Evolutionary conservation across 2,113 vertebrate species (phyloP).

Genomic region (Tyrannus savana): DNA sequence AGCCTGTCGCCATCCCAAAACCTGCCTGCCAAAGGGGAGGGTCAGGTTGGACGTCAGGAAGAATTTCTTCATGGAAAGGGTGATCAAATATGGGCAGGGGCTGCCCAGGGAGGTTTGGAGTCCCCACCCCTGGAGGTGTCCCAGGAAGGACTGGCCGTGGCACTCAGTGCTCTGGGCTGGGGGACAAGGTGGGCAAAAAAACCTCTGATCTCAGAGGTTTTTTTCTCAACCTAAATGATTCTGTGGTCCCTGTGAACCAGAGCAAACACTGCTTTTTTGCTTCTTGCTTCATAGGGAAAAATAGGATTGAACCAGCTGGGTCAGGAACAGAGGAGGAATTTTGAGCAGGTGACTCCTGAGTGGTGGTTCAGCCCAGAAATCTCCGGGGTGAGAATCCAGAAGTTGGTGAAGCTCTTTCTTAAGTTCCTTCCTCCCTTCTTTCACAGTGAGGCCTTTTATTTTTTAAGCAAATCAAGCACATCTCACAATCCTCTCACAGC

Average conservation of each 20-base stretch:
- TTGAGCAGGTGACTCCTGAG: not conserved
- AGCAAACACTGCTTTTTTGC: not conserved
- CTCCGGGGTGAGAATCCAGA: not conserved
- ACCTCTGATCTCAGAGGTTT: too few species aligned
- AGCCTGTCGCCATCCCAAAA: not conserved
- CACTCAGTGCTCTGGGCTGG: not conserved
- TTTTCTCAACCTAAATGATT: not conserved
- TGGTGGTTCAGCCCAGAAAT: not conserved
- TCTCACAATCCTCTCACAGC: not conserved
- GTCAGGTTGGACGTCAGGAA: not conserved
- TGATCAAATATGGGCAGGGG: not conserved
- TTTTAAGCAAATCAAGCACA: not conserved
- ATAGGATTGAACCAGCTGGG: not conserved
- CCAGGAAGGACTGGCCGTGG: not conserved
- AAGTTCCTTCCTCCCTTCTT: not conserved
- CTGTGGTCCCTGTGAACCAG: not conserved
- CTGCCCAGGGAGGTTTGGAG: not conserved
- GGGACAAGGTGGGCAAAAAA: not conserved
- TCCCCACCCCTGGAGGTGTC: not conserved
- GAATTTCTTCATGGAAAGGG: not conserved
- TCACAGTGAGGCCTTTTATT: not conserved
- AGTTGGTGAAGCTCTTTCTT: not conserved
- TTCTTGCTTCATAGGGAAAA: not conserved
- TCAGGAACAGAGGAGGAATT: not conserved
- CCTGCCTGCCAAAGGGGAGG: not conserved